phyloP scores from a whole-genome alignment of 2,888 invertebrate species.

The Noctua comes region DNA sequence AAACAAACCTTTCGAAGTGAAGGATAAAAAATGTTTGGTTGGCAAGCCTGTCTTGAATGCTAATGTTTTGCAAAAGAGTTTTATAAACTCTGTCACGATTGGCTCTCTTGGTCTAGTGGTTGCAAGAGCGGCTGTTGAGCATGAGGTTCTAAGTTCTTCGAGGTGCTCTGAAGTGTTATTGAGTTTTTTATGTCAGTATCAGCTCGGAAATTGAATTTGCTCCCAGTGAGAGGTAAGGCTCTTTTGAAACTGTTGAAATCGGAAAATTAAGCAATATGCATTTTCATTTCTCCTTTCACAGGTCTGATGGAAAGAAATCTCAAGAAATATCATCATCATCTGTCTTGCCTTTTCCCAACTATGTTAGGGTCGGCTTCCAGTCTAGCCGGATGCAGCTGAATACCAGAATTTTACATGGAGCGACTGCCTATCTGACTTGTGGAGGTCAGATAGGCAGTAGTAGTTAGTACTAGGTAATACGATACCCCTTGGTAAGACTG shows the following conservation, averaged over 20 bases:
- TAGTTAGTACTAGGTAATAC: too few relatives aligned
- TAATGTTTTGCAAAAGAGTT: constrained; percentile 5
- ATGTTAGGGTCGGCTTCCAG: too few relatives aligned
- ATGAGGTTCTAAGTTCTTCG: neutral
- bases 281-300: neutral
- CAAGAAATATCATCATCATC: too few relatives aligned
- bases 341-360: too few relatives aligned
- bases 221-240: neutral
- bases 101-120: neutral
- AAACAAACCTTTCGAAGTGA: constrained; percentile 24
- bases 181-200: neutral
- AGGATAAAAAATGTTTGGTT: constrained; percentile 5
- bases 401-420: too few relatives aligned
- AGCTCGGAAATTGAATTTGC: neutral
- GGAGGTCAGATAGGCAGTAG: too few relatives aligned
- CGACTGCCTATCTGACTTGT: too few relatives aligned
- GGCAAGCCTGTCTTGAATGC: constrained; percentile 19
- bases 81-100: neutral
- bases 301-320: neutral
- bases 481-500: too few relatives aligned
- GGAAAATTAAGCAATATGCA: neutral
- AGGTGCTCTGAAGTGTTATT: neutral
- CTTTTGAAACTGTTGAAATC: neutral
- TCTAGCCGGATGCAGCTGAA: too few relatives aligned
- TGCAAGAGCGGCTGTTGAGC: neutral